Evolutionary conservation across 1,140 invertebrate genomes (phyloP), one percentile per base, ranked within the genome.

Genomic region (Lineus longissimus): DNA sequence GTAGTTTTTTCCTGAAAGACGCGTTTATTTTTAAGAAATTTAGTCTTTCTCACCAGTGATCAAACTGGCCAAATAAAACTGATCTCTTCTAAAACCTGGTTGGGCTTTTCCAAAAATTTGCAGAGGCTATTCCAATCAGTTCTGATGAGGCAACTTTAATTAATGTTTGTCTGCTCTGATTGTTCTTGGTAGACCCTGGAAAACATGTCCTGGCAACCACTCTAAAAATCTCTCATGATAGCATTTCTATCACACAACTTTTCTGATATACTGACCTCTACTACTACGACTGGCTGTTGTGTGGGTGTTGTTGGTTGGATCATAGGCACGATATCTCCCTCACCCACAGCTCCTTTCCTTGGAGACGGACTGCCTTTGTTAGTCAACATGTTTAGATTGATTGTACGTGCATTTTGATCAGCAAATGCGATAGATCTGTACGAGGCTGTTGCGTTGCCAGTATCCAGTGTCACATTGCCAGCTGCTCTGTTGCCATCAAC

Each of bases 301-400:
- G 54, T 47, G 2, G 59, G 55, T 9, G 61, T 51, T 1, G 60
- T 60, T 19, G 61, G 69, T 0, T 47, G 61, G 11, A 59, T 33
- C 2, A 67, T 41, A 9, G 36, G 57, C 68, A 69, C 63, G 59
- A 57, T 45, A 61, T 55, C 33, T 47, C 59, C 60, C 65, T 55
- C 64, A 30, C 13, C 1, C 33, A 36, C 33, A 15, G 2, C 33
- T 19, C 31, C 23, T 19, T 41, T 25, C 40, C 23, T 7, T 36
- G 15, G 23, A 33, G 41, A 36, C 33, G 33, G 19, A 29, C 43
- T 31, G 30, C 30, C 41, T 45, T 62, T 4, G 73, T 65, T n/a
- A 73, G 73, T 55, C 76, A 71, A 55, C 64, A 70, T 59, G 71
- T 73, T 2, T 74, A 74, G n/a, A 71, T 67, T 41, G 63, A 66